Evolutionary conservation across 2,797 vertebrate species (phyloP), one percentile per base, ranked within the genome.

Genomic region (Coranthus polyacanthus): DNA sequence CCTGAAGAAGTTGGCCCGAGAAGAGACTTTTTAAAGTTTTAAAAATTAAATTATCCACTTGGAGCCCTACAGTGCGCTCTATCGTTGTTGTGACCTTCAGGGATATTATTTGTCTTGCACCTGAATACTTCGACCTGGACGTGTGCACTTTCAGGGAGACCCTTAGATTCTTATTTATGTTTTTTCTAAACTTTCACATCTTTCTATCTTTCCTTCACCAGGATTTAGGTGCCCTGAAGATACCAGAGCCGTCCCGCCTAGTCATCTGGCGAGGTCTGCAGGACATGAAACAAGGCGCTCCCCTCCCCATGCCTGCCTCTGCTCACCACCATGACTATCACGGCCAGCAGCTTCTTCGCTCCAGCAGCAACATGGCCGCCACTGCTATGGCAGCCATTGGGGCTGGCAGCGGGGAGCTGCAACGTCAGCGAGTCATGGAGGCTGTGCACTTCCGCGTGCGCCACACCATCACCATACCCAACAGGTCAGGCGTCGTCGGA

Each of bases 401-500:
- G 2, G 94, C 96, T 8, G 70, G 94, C 3, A 87, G 96, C 0
- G 98, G 97, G 0, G 97, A 99, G 88, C 94, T 98, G 72, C 97
- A 98, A 83, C 94, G 98, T 21, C 98, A 99, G 89, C 95, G 98
- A 0, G 97, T 99, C 76, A 99, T 99, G 98, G 98, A 99, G 87
- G 98, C 98, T 0, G 97, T 99, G 68, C 98, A 99, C 51, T 98
- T 99, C 85, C 95, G 96, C 0, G 98, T 98, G 58, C 97, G 97
- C 16, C 98, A 99, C 93, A 99, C 98, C 89, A 98, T 99, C 89
- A 99, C 98, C 76, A 98, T 99, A 88, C 98, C 98, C 69, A 97
- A 97, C 91, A 95, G 97, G 34, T 69, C 92, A 0, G 86, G 83
- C 0, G 86, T 93, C 0, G 86, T 93, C 0, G 89, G 90, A 34